A percentile compares a stretch with the other conserved stretches of the same genome.
phyloP scores from a whole-genome alignment of 2,797 vertebrate species.

The Brachyrhaphis roseni region DNA sequence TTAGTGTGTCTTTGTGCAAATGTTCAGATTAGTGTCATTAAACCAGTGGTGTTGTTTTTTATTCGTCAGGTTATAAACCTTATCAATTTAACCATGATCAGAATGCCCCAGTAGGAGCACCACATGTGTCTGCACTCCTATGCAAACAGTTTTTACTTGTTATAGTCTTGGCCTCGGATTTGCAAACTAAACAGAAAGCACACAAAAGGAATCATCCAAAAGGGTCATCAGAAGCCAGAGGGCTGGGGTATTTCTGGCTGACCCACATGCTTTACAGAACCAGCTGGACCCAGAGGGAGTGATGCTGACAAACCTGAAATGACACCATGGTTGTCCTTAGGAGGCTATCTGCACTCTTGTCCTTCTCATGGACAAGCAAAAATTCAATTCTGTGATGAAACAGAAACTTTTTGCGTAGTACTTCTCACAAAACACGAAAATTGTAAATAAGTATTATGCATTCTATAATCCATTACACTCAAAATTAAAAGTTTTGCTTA shows the following conservation, averaged over 20 bases:
- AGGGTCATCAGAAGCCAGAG: conserved; percentile 61
- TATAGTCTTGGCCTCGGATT: conserved; percentile 16
- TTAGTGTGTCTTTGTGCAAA: neutral
- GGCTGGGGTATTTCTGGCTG: conserved; percentile 64
- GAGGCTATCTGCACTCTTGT: conserved; percentile 58
- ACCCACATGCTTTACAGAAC: conserved; percentile 66
- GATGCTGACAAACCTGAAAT: conserved; percentile 71
- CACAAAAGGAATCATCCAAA: conserved; percentile 31
- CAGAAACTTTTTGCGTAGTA: neutral
- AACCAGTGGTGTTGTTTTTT: neutral
- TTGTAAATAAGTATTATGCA: neutral
- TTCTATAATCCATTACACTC: neutral
- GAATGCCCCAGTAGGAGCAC: neutral
- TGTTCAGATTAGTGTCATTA: neutral
- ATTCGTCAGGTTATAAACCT: neutral
- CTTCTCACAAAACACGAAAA: neutral
- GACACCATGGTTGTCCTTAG: conserved; percentile 67
- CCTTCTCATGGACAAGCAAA: conserved; percentile 10
- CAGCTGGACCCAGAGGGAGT: conserved; percentile 52
- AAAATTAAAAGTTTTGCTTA: neutral
- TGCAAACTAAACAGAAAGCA: conserved; percentile 10
- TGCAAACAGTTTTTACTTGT: neutral
- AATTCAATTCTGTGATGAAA: neutral
- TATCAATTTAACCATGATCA: neutral
- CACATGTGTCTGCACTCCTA: neutral